Percentiles rank a stretch among this genome's conserved stretches.
Evolutionary conservation across 1,140 invertebrate genomes (phyloP).

Genomic region (Parapsyche elsis): DNA sequence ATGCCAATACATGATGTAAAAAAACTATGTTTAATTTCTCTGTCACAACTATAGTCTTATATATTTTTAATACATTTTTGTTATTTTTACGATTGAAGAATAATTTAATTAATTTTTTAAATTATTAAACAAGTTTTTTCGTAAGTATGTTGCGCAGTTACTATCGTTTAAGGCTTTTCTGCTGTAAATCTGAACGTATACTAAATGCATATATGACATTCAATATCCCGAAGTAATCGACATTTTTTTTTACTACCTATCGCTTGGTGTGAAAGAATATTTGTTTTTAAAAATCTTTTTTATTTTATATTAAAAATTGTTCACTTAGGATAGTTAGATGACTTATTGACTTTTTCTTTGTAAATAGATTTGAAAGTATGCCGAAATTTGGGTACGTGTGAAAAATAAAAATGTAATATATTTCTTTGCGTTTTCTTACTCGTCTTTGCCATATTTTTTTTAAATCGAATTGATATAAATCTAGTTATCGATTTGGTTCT

Average conservation of each 20-base stretch:
- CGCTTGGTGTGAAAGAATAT: conserved; percentile 36
- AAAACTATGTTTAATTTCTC: background rate
- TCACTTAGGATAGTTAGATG: conserved; percentile 50
- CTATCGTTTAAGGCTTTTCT: background rate
- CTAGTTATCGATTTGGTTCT: too few relatives aligned
- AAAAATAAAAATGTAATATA: conserved; percentile 56
- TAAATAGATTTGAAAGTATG: conserved; percentile 55
- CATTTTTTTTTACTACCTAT: background rate
- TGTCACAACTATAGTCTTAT: conserved; percentile 4
- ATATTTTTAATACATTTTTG: conserved; percentile 17
- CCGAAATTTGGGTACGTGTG: conserved; percentile 55
- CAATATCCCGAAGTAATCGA: conserved; percentile 1
- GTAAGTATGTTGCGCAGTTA: conserved; percentile 13
- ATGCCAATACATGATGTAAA: background rate
- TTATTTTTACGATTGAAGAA: background rate
- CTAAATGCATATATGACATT: conserved; percentile 29
- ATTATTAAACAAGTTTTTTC: conserved; percentile 11
- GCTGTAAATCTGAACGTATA: background rate
- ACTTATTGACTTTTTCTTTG: conserved; percentile 53
- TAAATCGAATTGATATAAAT: too few relatives aligned
- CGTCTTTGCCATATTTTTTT: too few relatives aligned
- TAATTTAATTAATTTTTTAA: conserved; percentile 23
- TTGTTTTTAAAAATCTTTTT: conserved; percentile 47
- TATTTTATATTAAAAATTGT: conserved; percentile 47
- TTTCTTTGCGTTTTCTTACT: conserved; percentile 30